phyloP scores from a whole-genome alignment of 1,140 invertebrate genomes.

The Saxidomus purpurata region DNA sequence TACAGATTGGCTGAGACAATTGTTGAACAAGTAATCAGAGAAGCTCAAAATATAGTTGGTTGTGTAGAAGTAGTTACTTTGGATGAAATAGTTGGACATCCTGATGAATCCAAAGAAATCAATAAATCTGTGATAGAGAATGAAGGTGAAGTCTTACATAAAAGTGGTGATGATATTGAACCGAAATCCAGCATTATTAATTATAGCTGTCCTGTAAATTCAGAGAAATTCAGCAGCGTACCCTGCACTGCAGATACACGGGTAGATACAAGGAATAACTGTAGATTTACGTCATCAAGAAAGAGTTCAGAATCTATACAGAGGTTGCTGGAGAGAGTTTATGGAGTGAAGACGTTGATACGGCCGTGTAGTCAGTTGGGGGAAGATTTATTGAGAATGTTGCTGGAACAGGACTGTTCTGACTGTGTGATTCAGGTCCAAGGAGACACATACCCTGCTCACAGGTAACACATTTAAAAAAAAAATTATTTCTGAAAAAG shows the following conservation, averaged over 20 bases:
- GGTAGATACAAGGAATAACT: background rate
- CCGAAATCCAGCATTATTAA: too few species aligned
- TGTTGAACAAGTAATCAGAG: slow-evolving; percentile 43
- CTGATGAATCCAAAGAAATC: background rate
- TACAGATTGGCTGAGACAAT: slow-evolving; percentile 13
- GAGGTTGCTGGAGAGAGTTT: background rate
- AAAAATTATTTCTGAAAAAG: background rate
- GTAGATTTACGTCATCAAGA: background rate
- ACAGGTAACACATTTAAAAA: slow-evolving; percentile 88
- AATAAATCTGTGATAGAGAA: background rate
- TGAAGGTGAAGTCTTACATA: background rate
- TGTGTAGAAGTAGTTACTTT: background rate
- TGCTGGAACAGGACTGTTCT: slow-evolving; percentile 94
- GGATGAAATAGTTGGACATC: background rate
- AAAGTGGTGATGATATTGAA: background rate
- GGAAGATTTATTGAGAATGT: slow-evolving; percentile 95
- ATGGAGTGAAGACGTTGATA: background rate
- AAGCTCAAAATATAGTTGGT: slow-evolving; percentile 37
- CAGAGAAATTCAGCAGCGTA: too few species aligned
- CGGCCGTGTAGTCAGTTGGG: slow-evolving; percentile 91
- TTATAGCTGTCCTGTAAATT: too few species aligned
- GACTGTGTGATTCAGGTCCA: slow-evolving; percentile 92
- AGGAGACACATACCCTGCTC: slow-evolving; percentile 92
- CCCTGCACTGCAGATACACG: background rate
- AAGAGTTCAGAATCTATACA: background rate